Evolutionary conservation across 2,888 invertebrate species (phyloP), one percentile per base, ranked within the genome.

Genomic region (Clostera curtula): DNA sequence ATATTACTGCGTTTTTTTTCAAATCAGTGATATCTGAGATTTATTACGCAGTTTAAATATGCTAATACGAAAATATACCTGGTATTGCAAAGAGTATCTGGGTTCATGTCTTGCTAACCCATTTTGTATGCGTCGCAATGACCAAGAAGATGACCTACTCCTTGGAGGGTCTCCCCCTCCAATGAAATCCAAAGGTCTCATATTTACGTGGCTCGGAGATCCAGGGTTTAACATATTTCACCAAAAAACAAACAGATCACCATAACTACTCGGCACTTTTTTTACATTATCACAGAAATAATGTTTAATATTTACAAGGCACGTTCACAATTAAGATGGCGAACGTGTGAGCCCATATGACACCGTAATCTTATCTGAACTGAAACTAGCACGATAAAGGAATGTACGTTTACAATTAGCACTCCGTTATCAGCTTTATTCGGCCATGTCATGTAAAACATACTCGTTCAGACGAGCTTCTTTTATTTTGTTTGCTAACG

Each of bases 361-460:
- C 75, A 56, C 39, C 58, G 40, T 72, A 69, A 79, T 77, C 79
- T 80, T 77, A 80, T 80, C 80, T 50, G 49, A 33, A 34, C 44
- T 59, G 69, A 67, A 74, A 69, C 61, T 57, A 48, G 61, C 51
- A 55, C 62, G 76, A 76, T 76, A 79, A 77, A 68, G 59, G 64
- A 62, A 64, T 62, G 58, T 64, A 54, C 69, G 60, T 56, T 52
- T 61, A 67, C 73, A 79, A 77, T 77, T 77, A 80, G 60, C 72
- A 58, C 46, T 54, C 43, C 45, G 41, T 46, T 63, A 71, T 72
- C 77, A 77, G 71, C 50, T 62, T 33, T 45, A 53, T 56, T 60
- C 56, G 59, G 45, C 50, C 48, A 55, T 61, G 66, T 66, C 65
- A 60, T 51, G 49, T 53, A 52, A 56, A 61, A 57, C 56, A 58